phyloP scores from a whole-genome alignment of 2,888 invertebrate genomes.

The Drosophila lacicola region DNA sequence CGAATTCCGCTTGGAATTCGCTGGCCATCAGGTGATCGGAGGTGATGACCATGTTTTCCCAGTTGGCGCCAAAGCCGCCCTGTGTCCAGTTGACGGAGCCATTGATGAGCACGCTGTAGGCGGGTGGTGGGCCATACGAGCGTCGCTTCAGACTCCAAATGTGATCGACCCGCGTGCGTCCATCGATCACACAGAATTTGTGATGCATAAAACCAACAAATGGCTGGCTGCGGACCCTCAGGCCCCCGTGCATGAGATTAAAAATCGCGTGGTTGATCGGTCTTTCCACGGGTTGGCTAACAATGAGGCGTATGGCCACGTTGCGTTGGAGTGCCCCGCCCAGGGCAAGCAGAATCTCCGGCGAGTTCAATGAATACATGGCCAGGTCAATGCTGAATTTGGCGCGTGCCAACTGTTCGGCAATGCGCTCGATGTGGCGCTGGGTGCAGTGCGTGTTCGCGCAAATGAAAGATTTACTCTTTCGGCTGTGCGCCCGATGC shows the following conservation, averaged over 20 bases:
- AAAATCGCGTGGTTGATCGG: accelerated
- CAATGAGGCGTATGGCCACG: conserved; percentile 72
- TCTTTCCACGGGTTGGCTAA: conserved; percentile 9
- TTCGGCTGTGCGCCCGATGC: neutral
- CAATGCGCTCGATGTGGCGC: conserved; percentile 59
- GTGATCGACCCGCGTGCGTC: conserved; percentile 44
- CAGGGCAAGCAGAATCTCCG: conserved; percentile 59
- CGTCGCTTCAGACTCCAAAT: neutral
- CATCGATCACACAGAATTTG: conserved; percentile 82
- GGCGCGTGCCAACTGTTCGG: conserved; percentile 59
- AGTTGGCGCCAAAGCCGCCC: conserved; percentile 76
- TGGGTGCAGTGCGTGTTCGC: conserved; percentile 53
- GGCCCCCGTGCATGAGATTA: neutral
- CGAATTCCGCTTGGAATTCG: conserved; percentile 74
- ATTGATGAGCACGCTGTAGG: conserved; percentile 50
- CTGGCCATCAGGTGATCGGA: conserved; percentile 53
- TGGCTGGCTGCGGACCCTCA: neutral
- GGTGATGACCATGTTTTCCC: conserved; percentile 79
- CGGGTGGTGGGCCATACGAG: neutral
- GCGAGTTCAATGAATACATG: conserved; percentile 76
- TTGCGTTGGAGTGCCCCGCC: conserved; percentile 61
- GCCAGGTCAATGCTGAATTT: conserved; percentile 75
- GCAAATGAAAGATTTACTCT: neutral
- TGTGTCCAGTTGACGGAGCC: conserved; percentile 80
- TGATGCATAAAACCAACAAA: conserved; percentile 64